Base-by-base conservation (phyloP, 2,888 invertebrate genomes). In the Calameuta filiformis region DNA sequence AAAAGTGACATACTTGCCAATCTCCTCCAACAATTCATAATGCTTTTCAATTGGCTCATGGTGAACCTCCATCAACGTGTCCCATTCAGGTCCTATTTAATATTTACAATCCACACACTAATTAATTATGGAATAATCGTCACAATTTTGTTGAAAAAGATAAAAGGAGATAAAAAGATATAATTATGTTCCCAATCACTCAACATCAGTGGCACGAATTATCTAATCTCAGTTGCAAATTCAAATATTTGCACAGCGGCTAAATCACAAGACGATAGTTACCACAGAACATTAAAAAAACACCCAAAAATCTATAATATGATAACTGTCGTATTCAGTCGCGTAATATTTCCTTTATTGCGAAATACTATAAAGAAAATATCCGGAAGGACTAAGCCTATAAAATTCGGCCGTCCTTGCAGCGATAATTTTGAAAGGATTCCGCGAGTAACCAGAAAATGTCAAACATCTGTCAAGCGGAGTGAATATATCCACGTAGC, bases 1-100 rank as follows among this genome's bases (percentile, higher is more conserved):
- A n/a, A 35, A 77, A 15, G 33, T 35, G 71, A 90, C 93, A 90
- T 85, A 93, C 93, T 93, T 93, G 86, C 94, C 93, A 86, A 94
- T 92, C 87, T 94, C 93, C 85, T 93, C 93, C 79, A 92, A 91
- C 76, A 93, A 87, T 77, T 93, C 92, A 87, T 93, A 94, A 83
- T 92, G 91, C 79, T 92, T 92, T 84, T 93, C 93, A 85, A 94
- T 93, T 37, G 93, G 92, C 83, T 93, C 93, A 83, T 91, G 92
- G 76, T 92, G 89, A 88, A 92, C 91, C 88, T 92, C 91, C 92
- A 92, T 92, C 83, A 91, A 89, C 78, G 88, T 86, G 84, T 90
- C 89, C 91, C 91, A 91, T 86, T 90, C 90, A 83, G 88, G 83
- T 81, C 87, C 91, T 91, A 77, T 40, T 35, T 56, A 69, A 74